Conservation (phyloP, 2,888 invertebrate species). For the Machimus rusticus region DNA sequence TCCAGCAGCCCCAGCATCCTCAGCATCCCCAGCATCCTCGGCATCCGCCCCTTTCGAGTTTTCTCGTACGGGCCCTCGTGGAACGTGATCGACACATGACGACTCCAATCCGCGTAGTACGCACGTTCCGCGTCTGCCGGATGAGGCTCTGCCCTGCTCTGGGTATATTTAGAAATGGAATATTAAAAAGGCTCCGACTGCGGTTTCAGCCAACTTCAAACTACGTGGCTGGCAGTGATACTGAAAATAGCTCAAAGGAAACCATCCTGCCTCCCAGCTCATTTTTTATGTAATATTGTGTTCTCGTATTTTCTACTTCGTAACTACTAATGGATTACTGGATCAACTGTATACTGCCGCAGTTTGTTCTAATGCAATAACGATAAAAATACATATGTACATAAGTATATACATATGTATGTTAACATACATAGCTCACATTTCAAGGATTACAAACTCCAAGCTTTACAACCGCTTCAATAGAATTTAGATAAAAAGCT, state of each 20-base stretch:
- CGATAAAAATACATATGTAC: not conserved
- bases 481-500: not conserved
- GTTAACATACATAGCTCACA: not conserved
- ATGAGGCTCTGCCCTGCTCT: not conserved
- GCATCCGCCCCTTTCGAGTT: not conserved
- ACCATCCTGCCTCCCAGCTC: not conserved
- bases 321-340: not conserved
- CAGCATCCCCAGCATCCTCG: not conserved
- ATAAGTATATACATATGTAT: too few species aligned
- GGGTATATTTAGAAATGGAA: not conserved
- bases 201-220: not conserved
- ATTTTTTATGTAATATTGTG: not conserved
- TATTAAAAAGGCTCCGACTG: not conserved
- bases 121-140: not conserved
- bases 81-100: not conserved
- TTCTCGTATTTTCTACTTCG: not conserved
- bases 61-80: not conserved
- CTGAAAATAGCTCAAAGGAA: not conserved
- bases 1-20: not conserved
- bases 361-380: not conserved
- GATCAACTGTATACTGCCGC: not conserved
- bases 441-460: not conserved
- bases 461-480: not conserved
- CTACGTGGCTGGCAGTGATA: not conserved
- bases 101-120: not conserved